Evolutionary conservation across 2,113 vertebrate species (phyloP), one percentile per base, ranked within the genome.

Genomic region (Motacilla tschutschensis): DNA sequence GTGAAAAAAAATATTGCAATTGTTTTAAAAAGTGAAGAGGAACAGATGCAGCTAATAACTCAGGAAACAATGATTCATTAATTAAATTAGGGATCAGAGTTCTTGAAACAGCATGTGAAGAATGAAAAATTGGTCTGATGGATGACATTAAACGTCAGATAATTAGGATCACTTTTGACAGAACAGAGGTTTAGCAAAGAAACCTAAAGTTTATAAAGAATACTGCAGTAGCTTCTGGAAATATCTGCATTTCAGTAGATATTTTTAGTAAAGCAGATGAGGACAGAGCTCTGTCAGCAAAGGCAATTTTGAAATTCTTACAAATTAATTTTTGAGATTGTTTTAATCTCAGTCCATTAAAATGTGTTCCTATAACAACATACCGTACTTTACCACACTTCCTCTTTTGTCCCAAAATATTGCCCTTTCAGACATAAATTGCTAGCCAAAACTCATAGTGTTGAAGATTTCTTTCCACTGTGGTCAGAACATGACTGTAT

Each of bases 151-250:
- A 87, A 90, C 0, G 2, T 85, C 70, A 93, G 73, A 67, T 60
- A 91, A 87, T 92, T 94, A 94, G 35, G 77, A 94, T 93, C 71
- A 85, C 50, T 58, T 91, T 88, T 94, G 91, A 92, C 88, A 93
- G 84, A 92, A 83, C 4, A 53, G 79, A 88, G 35, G 18, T 81
- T 90, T 94, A 91, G 79, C 77, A 76, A 89, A 89, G 84, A 87
- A 90, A 53, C 10, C 5, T 90, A 13, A 89, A 76, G 60, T 88
- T 93, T 71, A 60, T 65, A 57, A 90, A 83, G 78, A 90, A 90
- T 31, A 71, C 57, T 77, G 40, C 43, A 62, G 38, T 36, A 81
- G 5, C 40, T 95, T 93, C 89, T 92, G n/a, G 65, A 89, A 88
- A 63, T 50, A 10, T 79, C 57, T 83, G 22, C 22, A 54, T 54